Base-by-base conservation (phyloP, 1,140 invertebrate species). In the Augochlora pura region DNA sequence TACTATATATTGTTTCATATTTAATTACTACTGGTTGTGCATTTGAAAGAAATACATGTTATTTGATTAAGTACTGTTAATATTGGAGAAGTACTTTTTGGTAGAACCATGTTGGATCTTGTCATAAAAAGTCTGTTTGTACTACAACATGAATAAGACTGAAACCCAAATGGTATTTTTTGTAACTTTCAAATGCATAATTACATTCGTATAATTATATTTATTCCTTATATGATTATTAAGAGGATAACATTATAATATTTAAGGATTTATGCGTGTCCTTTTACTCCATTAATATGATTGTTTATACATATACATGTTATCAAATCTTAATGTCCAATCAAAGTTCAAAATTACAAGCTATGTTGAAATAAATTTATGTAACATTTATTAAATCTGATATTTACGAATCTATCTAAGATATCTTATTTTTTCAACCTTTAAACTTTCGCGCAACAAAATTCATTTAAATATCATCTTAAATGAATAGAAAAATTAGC, bases 221-320 rank as follows among this genome's bases (percentile, higher is more conserved):
- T 89, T 88, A 86, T 83, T 84, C 79, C 66, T 85, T 80, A 76
- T 85, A 66, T 83, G 73, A 86, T 86, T 85, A 86, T 88, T 87
- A 82, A 86, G 82, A 69, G 76, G 72, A 85, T 82, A 88, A 77
- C 67, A 60, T 84, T 76, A 82, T 46, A 46, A 86, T 84, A 81
- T 86, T 75, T 76, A 85, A 76, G 86, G 78, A 84, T 72, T 86
- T 86, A 88, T 81, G 78, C 66, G 80, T 74, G 85, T 88, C 85
- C 78, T 87, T 87, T 90, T 90, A 89, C 85, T 88, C 83, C 90
- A 89, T 84, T 77, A 85, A 90, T 90, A 85, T 90, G 84, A 88
- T 88, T 91, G 83, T 91, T 92, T 91, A 82, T 91, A 89, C 83
- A 86, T 91, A 84, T 89, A 88, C 83, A 87, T 89, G 82, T 91